Evolutionary conservation across 64 coral and sea anemone species (phyloP), one percentile per base, ranked within the genome.

Genomic region (Dendrophyllia cribrosa): DNA sequence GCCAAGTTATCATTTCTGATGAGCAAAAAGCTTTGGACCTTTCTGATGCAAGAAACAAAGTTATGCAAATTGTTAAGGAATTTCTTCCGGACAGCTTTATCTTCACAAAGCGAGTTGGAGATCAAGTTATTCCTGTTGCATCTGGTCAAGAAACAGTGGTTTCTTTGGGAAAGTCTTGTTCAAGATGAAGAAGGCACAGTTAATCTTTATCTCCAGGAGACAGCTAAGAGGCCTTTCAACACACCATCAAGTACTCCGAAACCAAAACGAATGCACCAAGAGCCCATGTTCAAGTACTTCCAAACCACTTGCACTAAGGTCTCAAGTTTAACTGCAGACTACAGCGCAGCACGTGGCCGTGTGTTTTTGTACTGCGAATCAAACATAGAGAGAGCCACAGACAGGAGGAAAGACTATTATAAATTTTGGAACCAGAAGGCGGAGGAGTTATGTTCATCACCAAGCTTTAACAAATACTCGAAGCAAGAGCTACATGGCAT

Each of bases 401-500:
- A 85, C 50, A 43, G 66, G 52, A 49, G 58, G 52, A 21, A 85
- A 68, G 59, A 85, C 13, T 85, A 85, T 46, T 85, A 85, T 52
- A 66, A 49, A 17, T 85, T 85, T 49, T 85, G 82, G 82, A 85
- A 85, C 58, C 61, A 65, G 66, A 85, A 85, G 48, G 82, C 82
- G n/a, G 62, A 85, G 16, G 82, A 85, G 72, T 60, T 88, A 19
- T 88, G 86, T 51, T 88, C 86, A 51, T 74, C 69, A 15, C 50
- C 48, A 17, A 71, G 45, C 72, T 88, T 74, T 58, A 55, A 51
- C 13, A 88, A 43, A 26, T 88, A 88, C 75, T 76, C 52, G 24
- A 89, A 75, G 72, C 87, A 76, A 88, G 70, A 88, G 59, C 55
- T 88, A 14, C 86, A 88, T 88, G 86, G 86, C 17, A 88, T 88